These are phyloP conservation scores for Brienomyrus brachyistius DNA, from an alignment of 2,113 vertebrate species.

Conservation along the genomic window DNA sequence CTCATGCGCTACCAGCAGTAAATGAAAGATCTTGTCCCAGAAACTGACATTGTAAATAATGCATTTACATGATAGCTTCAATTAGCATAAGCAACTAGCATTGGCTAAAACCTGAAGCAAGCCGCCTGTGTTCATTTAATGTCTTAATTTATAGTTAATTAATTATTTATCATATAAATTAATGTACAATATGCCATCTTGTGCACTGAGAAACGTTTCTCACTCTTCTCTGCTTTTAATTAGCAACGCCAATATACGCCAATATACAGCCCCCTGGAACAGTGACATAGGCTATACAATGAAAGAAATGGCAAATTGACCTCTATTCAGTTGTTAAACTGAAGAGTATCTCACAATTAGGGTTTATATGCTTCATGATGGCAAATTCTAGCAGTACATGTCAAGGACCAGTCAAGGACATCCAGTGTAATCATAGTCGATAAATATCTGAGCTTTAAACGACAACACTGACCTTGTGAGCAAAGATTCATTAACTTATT, in stretches of 20 bases:
- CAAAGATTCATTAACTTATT: not conserved
- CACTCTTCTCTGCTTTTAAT: not conserved
- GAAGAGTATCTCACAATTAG: not conserved
- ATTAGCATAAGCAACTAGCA: not conserved
- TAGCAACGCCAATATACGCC: not conserved
- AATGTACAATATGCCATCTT: not conserved
- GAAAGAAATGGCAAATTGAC: not conserved
- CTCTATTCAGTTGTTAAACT: not conserved
- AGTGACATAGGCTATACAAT: not conserved
- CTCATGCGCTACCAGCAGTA: not conserved
- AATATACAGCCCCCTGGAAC: not conserved
- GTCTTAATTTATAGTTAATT: not conserved
- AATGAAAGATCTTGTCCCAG: not conserved
- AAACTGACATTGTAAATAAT: not conserved
- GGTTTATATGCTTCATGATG: not conserved
- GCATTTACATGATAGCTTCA: not conserved
- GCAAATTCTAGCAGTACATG: not conserved
- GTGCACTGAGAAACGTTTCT: not conserved
- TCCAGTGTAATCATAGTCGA: not conserved
- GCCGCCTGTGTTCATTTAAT: not conserved
- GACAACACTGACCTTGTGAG: not conserved
- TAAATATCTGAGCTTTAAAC: not conserved
- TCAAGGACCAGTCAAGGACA: conserved; percentile 12
- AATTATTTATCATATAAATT: not conserved
- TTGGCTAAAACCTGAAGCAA: not conserved